A percentile compares a stretch with the other conserved stretches of the same genome.
Evolutionary conservation across 1,140 invertebrate genomes (phyloP).

Genomic region (Leguminivora glycinivorella): DNA sequence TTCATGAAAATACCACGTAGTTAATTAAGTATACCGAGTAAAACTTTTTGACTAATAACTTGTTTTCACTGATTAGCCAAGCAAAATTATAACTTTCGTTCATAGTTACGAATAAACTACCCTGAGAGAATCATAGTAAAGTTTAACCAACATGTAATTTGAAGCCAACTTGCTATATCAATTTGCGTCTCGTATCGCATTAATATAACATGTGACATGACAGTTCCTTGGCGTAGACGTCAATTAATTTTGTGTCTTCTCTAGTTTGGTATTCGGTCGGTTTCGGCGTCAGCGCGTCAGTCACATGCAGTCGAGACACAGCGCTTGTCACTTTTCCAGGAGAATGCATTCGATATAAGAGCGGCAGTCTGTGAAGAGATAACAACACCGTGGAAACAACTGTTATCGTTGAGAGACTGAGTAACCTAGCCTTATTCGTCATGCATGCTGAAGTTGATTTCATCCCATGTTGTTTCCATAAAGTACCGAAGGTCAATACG

Average conservation of each 20-base stretch:
- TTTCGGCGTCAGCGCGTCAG: not conserved
- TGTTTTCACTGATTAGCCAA: no score
- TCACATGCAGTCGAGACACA: not conserved
- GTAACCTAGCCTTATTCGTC: no score
- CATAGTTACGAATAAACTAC: no score
- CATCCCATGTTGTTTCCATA: no score
- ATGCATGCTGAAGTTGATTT: no score
- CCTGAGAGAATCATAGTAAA: no score
- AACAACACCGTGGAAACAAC: not conserved
- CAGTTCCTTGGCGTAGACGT: not conserved
- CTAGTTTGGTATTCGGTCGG: not conserved
- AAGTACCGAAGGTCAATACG: no score
- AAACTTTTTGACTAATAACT: no score
- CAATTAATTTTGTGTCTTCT: not conserved
- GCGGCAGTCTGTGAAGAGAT: slow-evolving; percentile 3
- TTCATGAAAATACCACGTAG: no score
- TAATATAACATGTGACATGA: not conserved
- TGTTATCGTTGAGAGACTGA: not conserved
- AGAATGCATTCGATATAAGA: not conserved
- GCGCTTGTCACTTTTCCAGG: slow-evolving; percentile 6
- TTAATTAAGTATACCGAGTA: no score
- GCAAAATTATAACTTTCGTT: no score
- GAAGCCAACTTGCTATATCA: not conserved
- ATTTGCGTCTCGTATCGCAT: not conserved
- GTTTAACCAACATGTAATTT: not conserved